A percentile compares a stretch with the other conserved stretches of the same genome.
phyloP scores from a whole-genome alignment of 2,888 invertebrate genomes.

The Rapana venosa region DNA sequence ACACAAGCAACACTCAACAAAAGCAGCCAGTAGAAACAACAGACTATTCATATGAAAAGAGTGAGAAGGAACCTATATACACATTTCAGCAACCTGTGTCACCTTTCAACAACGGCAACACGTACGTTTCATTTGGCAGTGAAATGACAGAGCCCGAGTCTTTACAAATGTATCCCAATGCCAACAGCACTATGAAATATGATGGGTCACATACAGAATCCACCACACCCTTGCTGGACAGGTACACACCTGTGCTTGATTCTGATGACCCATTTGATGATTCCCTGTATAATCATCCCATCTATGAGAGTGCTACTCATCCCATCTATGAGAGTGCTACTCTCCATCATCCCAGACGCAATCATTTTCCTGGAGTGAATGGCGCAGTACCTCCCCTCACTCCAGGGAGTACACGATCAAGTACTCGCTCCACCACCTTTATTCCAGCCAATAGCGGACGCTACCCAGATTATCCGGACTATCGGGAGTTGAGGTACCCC shows the following conservation, averaged over 20 bases:
- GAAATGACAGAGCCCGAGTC: slow-evolving; percentile 68
- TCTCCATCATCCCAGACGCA: slow-evolving; percentile 40
- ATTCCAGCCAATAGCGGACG: slow-evolving; percentile 28
- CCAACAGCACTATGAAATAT: slow-evolving; percentile 53
- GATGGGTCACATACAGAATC: slow-evolving; percentile 70
- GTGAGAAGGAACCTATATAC: slow-evolving; percentile 46
- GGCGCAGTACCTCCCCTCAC: slow-evolving; percentile 47
- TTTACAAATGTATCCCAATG: slow-evolving; percentile 55
- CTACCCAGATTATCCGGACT: slow-evolving; percentile 48
- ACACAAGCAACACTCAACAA: slow-evolving; percentile 47
- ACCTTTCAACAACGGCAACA: slow-evolving; percentile 60
- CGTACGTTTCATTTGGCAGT: slow-evolving; percentile 72
- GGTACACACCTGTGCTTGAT: slow-evolving; percentile 61
- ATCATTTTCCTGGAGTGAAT: slow-evolving; percentile 48
- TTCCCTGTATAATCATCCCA: slow-evolving; percentile 42
- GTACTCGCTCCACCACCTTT: slow-evolving; percentile 25
- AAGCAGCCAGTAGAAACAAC: slow-evolving; percentile 43
- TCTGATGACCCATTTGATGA: slow-evolving; percentile 52
- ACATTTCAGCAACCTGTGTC: slow-evolving; percentile 49
- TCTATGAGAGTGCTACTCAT: too few species aligned
- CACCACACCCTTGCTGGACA: slow-evolving; percentile 67
- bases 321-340: slow-evolving; percentile 48
- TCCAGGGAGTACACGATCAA: slow-evolving; percentile 47
- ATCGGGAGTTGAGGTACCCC: slow-evolving; percentile 49
- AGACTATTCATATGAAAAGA: slow-evolving; percentile 37